Conservation (phyloP, 2,888 invertebrate species). For the Ypsolopha scabrella region DNA sequence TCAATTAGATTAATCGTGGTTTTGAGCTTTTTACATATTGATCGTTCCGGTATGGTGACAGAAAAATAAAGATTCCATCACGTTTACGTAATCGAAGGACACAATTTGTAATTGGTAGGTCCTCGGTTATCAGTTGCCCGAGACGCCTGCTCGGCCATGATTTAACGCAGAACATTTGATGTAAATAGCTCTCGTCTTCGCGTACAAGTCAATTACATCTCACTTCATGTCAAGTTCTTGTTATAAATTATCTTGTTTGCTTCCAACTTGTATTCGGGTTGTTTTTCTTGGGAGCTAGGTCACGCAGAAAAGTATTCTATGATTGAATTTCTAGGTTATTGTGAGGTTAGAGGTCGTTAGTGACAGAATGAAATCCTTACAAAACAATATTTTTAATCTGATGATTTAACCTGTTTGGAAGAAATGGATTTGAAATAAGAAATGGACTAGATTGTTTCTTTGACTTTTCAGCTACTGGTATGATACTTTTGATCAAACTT, state of each 20-base stretch:
- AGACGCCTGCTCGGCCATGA: neutral
- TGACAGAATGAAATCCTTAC: too few species aligned
- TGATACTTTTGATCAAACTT: too few species aligned
- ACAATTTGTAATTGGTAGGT: constrained; percentile 15
- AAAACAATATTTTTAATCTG: too few species aligned
- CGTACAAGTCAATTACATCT: neutral
- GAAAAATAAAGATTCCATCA: constrained; percentile 26
- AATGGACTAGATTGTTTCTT: too few species aligned
- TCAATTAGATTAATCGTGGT: too few species aligned
- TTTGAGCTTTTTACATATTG: constrained; percentile 1
- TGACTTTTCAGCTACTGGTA: too few species aligned
- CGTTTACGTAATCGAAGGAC: constrained; percentile 58
- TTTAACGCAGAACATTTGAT: neutral
- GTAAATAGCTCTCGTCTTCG: neutral
- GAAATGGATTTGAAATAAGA: too few species aligned
- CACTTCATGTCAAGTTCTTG: neutral
- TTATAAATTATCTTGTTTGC: neutral
- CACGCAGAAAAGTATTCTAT: too few species aligned
- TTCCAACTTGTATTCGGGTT: neutral
- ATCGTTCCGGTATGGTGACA: neutral
- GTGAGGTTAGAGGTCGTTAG: too few species aligned
- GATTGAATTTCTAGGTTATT: too few species aligned
- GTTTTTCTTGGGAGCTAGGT: too few species aligned
- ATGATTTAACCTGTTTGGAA: too few species aligned
- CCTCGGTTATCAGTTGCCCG: constrained; percentile 24